Percentiles rank a stretch among this genome's conserved stretches.
Conservation (phyloP, 2,797 vertebrate genomes). For the Ara ararauna region DNA sequence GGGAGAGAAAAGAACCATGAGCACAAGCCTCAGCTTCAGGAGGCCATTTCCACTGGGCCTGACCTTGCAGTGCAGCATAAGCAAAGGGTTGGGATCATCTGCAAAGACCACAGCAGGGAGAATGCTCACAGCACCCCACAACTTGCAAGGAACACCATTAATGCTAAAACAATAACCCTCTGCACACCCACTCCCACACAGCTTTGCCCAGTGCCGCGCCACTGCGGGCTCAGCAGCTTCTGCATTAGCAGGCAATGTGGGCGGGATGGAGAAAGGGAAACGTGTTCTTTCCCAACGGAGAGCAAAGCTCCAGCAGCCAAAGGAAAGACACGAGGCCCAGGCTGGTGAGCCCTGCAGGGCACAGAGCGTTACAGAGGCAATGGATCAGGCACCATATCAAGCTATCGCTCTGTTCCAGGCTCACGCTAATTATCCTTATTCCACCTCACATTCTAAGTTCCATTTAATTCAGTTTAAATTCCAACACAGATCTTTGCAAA, state of each 20-base stretch:
- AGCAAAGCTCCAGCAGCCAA: background rate
- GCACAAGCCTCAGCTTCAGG: background rate
- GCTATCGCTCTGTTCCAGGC: background rate
- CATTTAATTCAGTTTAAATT: background rate
- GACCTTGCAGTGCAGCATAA: background rate
- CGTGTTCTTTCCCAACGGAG: fast-evolving
- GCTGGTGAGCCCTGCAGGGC: background rate
- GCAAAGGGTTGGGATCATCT: background rate
- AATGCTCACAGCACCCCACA: fast-evolving
- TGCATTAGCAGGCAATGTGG: fast-evolving
- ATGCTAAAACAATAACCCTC: background rate
- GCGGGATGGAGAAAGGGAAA: background rate
- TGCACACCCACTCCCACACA: background rate
- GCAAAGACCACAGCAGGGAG: background rate
- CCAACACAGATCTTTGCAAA: background rate
- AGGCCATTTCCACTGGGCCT: background rate
- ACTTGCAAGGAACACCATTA: background rate
- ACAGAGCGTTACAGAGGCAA: background rate
- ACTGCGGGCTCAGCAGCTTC: background rate
- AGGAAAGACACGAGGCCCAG: background rate
- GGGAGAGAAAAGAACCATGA: background rate
- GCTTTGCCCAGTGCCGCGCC: fast-evolving
- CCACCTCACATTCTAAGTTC: background rate
- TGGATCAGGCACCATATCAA: background rate
- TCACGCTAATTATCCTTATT: background rate